Percentiles rank a stretch among this genome's conserved stretches.
phyloP scores from a whole-genome alignment of 2,113 vertebrate genomes.

The Trichomycterus rosablanca region DNA sequence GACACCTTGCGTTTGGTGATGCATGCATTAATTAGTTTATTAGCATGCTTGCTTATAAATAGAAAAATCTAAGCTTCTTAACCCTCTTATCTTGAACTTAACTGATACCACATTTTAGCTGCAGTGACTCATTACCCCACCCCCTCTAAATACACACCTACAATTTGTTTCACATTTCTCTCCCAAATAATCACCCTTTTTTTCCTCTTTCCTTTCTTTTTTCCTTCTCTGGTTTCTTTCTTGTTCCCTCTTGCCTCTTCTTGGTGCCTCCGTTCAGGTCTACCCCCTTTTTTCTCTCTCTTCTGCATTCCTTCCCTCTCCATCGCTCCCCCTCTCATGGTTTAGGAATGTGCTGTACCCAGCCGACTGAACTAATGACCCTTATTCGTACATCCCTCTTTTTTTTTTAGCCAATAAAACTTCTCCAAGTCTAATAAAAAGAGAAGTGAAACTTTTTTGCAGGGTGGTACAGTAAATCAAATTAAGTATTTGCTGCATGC shows the following conservation, averaged over 20 bases:
- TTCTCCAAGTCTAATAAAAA: conserved; percentile 29
- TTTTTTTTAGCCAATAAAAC: conserved; percentile 21
- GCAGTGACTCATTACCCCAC: neutral
- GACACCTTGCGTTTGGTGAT: no score
- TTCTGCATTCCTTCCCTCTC: conserved; percentile 58
- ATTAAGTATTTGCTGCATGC: conserved; percentile 1
- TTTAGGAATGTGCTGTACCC: conserved; percentile 75
- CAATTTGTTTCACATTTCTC: conserved; percentile 44
- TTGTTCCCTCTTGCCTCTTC: conserved; percentile 70
- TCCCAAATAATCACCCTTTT: conserved; percentile 4
- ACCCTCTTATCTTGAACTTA: neutral
- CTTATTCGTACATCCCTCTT: conserved; percentile 63
- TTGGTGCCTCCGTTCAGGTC: conserved; percentile 59
- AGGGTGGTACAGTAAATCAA: conserved; percentile 10
- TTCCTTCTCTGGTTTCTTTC: conserved; percentile 44
- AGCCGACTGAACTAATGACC: conserved; percentile 78
- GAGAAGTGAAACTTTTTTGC: conserved; percentile 9
- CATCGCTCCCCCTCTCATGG: conserved; percentile 68
- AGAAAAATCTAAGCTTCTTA: conserved; percentile 27
- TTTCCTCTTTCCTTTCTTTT: conserved; percentile 20
- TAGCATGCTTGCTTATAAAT: neutral
- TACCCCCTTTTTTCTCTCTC: conserved; percentile 47
- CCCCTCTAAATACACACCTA: neutral
- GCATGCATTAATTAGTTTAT: neutral
- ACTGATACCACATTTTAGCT: conserved; percentile 18